These are phyloP conservation scores for Dicerorhinus sumatrensis DNA, from an alignment of 2,113 vertebrate species.

Conservation along the genomic window DNA sequence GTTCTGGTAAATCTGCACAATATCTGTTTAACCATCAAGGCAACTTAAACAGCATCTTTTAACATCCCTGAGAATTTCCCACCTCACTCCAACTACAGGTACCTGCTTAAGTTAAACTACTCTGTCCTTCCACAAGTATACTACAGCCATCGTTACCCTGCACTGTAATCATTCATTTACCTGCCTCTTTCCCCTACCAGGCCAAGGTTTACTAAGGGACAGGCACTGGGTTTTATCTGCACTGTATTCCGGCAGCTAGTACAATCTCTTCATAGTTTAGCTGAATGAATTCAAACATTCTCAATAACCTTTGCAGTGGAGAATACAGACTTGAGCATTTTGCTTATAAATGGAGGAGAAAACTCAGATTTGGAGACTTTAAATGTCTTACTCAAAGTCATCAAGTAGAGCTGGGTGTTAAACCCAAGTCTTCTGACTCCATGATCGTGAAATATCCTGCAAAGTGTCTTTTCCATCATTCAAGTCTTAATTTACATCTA, in stretches of 20 bases:
- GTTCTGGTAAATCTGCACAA: not conserved
- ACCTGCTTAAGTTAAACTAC: not conserved
- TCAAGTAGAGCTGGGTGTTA: not conserved
- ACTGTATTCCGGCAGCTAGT: not conserved
- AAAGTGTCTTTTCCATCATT: not conserved
- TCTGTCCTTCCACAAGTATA: not conserved
- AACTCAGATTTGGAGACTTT: not conserved
- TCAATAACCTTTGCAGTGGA: not conserved
- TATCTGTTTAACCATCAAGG: not conserved
- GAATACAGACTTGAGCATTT: not conserved
- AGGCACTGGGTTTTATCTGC: not conserved
- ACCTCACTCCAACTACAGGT: not conserved
- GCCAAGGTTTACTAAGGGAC: not conserved
- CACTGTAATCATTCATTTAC: accelerated
- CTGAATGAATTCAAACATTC: not conserved
- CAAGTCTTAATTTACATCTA: not conserved
- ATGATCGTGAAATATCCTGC: not conserved
- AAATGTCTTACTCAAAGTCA: not conserved
- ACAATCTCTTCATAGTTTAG: not conserved
- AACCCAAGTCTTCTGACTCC: not conserved
- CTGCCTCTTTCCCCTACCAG: not conserved
- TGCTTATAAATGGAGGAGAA: not conserved
- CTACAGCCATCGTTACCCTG: accelerated
- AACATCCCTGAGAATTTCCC: not conserved
- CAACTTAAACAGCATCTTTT: not conserved